Conservation (phyloP, 2,113 vertebrate species). For the Lampris megalopsis region DNA sequence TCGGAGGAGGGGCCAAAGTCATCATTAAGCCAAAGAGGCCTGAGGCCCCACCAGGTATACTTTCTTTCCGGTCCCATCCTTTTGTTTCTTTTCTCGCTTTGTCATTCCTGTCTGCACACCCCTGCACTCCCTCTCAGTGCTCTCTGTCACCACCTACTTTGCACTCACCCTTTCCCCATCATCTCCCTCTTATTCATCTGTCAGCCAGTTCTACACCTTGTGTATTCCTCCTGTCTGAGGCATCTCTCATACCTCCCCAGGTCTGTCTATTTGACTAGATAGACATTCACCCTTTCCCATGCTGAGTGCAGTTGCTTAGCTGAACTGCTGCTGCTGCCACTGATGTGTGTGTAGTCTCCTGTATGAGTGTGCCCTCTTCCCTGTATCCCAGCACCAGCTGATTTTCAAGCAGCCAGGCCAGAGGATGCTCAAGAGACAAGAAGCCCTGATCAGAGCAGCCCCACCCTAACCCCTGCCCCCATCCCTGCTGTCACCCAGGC, state of each 20-base stretch:
- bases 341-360: slow-evolving; percentile 46
- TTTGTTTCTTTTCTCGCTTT: background rate
- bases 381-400: slow-evolving; percentile 78
- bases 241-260: slow-evolving; percentile 15
- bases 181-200: background rate
- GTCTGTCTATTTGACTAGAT: slow-evolving; percentile 1
- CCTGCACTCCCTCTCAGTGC: background rate
- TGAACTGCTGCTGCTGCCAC: slow-evolving; percentile 30
- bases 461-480: slow-evolving; percentile 63
- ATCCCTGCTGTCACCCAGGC: slow-evolving; percentile 66
- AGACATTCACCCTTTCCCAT: slow-evolving; percentile 34
- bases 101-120: background rate
- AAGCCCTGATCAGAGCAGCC: slow-evolving; percentile 69
- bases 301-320: slow-evolving; percentile 49
- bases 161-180: slow-evolving; percentile 2
- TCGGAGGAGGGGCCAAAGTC: slow-evolving; percentile 94
- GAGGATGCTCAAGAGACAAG: slow-evolving; percentile 71
- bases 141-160: slow-evolving; percentile 13
- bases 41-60: slow-evolving; percentile 89
- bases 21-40: slow-evolving; percentile 92
- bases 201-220: slow-evolving; percentile 23
- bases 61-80: background rate
- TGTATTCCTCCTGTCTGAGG: slow-evolving; percentile 3
- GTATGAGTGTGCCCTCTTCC: slow-evolving; percentile 77
- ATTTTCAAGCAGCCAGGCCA: slow-evolving; percentile 77